Conservation (phyloP, 1,140 invertebrate genomes). For the Bombus ignitus region DNA sequence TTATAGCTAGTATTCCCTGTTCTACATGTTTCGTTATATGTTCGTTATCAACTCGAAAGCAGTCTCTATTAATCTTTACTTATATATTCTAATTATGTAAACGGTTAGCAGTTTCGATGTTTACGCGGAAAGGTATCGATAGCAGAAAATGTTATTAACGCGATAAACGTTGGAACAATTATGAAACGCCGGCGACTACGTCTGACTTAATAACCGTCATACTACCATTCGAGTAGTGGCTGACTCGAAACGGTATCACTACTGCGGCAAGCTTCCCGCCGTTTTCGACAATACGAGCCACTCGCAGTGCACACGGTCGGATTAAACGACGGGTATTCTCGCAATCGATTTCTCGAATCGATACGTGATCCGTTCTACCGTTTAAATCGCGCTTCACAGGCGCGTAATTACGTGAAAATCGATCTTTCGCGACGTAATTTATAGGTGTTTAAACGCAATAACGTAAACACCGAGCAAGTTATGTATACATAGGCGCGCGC, state of each 20-base stretch:
- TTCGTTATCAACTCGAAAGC: no score
- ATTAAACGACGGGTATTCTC: background rate
- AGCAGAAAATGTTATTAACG: background rate
- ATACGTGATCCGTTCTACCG: background rate
- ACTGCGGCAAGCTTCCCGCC: constrained; percentile 21
- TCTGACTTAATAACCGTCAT: constrained; percentile 40
- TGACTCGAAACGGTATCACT: constrained; percentile 53
- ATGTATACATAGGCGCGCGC: background rate
- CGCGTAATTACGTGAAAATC: constrained; percentile 32
- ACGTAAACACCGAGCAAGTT: constrained; percentile 22
- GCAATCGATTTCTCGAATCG: constrained; percentile 4
- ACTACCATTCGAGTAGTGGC: constrained; percentile 38
- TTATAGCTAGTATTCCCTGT: no score
- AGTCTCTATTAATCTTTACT: background rate
- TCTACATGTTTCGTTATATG: background rate
- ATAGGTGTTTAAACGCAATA: constrained; percentile 45
- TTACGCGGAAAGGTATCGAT: background rate
- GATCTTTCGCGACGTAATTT: constrained; percentile 39
- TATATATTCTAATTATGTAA: no score
- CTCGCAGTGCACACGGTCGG: background rate
- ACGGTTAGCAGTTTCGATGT: background rate
- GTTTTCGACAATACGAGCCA: background rate
- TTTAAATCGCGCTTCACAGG: background rate
- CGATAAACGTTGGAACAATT: background rate
- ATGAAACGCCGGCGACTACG: background rate